Base-by-base conservation (phyloP, 2,888 invertebrate species). In the Cacoxenus indagator region DNA sequence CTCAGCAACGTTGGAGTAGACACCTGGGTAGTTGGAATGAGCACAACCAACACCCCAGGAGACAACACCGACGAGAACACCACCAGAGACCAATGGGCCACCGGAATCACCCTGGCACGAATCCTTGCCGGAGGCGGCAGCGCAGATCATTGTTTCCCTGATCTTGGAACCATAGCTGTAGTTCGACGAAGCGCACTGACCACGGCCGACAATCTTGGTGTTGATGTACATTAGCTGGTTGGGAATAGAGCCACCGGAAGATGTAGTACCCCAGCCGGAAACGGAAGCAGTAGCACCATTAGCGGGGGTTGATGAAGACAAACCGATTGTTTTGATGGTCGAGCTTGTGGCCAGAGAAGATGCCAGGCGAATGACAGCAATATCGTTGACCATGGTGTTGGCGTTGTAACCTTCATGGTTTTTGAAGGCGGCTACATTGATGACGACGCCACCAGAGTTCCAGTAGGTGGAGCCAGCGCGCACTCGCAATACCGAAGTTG, bases 381-480 rank as follows among this genome's bases (percentile, higher is more conserved):
- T 87, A 68, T 92, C 92, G 74, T 89, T 89, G 72, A 91, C 90
- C 88, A 90, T 86, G 0, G 77, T 75, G 24, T 27, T 73, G 51
- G 84, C 83, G 19, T 87, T 87, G 77, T 90, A 92, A 0, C 84
- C 82, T 46, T 76, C 76, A 55, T 85, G 79, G 29, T 73, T 78
- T 8, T 14, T 73, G 68, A 78, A 78, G 0, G 70, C 3, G 1
- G 71, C 17, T 8, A 83, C 83, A 1, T 3, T n/a, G 4, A 67
- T 19, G 5, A 71, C 11, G 26, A 19, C 17, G 11, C 86, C 87
- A 54, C 83, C 86, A 4, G 76, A 75, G 69, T 9, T 82, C 74
- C 85, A 88, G 55, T 86, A 88, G 0, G 89, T 88, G 1, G 91
- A 90, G 0, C 92, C 92, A 6, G 89, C 91, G 0, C 91, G 89